Evolutionary conservation across 1,140 invertebrate genomes (phyloP), one percentile per base, ranked within the genome.

Genomic region (Augochlora pura): DNA sequence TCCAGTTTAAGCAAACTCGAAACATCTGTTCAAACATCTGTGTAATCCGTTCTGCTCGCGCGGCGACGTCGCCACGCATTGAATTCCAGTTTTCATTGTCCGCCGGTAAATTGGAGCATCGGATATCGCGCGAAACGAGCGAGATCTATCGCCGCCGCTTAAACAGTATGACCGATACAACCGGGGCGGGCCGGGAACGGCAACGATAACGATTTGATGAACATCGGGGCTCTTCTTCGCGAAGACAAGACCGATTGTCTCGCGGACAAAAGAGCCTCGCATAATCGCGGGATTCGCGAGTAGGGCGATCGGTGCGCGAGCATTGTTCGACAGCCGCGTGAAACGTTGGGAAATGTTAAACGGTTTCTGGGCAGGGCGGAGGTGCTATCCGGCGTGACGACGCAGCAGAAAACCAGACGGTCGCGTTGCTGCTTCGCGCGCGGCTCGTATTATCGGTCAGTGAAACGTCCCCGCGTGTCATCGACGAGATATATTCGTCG

Each of bases 401-500:
- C 64, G 59, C 9, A 6, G 0, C 64, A 52, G 39, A 64, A 63
- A 73, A 71, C 69, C 32, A 32, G 71, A 82, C 60, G 63, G 63
- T 73, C 82, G 63, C 63, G 73, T 65, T 82, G 64, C 32, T 32
- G n/a, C n/a, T n/a, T n/a, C n/a, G n/a, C 32, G 32, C 4, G 32
- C 42, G 75, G 75, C 57, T 65, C 52, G 59, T 42, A 73, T 83
- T 83, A 83, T 69, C 75, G 25, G 38, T 10, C 25, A 6, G 38
- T 52, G 39, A 76, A 66, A 84, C 72, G 42, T 65, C 32, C 59
- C 32, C 59, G n/a, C 57, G 42, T 77, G 81, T 76, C 77, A 76
- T n/a, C 74, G 64, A 80, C 74, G 66, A 59, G 68, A 83, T 71
- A 78, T 68, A 77, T 84, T 84, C 77, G 75, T 73, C 75, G 32